Evolutionary conservation across 23 tunicate genomes (phyloP).

Genomic region (Phallusia fumigata): DNA sequence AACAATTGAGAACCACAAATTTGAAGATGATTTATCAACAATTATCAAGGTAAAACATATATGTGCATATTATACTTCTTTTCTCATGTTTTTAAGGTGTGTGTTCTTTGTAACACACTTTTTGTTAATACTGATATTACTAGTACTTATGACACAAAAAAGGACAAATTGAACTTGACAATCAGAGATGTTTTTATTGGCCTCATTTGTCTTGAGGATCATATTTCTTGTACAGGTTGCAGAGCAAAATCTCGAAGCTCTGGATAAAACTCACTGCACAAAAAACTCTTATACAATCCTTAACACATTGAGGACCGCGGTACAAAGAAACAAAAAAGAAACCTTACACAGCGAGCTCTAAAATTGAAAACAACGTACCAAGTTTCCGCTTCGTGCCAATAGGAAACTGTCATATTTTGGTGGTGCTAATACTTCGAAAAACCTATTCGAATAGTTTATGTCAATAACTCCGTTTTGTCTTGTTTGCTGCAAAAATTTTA

Average conservation of each 20-base stretch:
- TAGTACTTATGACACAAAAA: too few species aligned
- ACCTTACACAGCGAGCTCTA: not conserved
- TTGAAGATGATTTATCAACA: constrained; percentile 19
- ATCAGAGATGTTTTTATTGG: not conserved
- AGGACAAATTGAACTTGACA: too few species aligned
- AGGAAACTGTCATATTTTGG: too few species aligned
- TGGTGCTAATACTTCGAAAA: too few species aligned
- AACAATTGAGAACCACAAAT: constrained; percentile 37
- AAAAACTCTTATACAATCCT: not conserved
- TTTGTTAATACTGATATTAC: too few species aligned
- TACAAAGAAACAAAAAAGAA: not conserved
- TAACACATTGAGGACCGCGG: not conserved
- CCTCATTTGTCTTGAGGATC: not conserved
- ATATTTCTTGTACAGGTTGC: not conserved
- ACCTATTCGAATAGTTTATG: too few species aligned
- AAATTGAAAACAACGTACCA: not conserved
- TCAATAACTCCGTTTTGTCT: too few species aligned
- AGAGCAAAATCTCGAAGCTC: not conserved
- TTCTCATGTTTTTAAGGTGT: too few species aligned
- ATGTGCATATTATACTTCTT: too few species aligned
- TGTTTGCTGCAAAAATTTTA: too few species aligned
- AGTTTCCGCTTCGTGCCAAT: too few species aligned
- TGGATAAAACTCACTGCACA: not conserved
- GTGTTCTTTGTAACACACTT: too few species aligned
- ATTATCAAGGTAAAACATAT: constrained; percentile 10